These are phyloP conservation scores for Phrynosoma platyrhinos DNA, from an alignment of 2,113 vertebrate species.

Conservation along the genomic window DNA sequence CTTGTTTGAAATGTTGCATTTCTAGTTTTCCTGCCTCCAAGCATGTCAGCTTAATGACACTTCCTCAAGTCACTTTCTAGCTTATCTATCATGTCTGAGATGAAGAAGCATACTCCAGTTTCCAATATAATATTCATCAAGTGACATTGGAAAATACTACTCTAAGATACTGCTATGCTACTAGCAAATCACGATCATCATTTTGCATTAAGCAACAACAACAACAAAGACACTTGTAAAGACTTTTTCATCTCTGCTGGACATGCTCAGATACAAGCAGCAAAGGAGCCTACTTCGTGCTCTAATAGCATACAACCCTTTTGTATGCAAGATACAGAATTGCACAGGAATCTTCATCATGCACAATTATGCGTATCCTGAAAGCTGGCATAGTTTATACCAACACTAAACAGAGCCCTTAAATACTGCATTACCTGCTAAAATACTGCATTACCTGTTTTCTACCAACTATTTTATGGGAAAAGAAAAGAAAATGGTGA, in stretches of 20 bases:
- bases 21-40: not conserved
- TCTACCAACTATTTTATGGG: not conserved
- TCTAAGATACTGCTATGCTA: not conserved
- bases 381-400: not conserved
- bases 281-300: not conserved
- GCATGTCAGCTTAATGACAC: slow-evolving; percentile 22
- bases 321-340: not conserved
- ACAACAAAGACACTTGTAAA: not conserved
- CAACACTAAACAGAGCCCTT: not conserved
- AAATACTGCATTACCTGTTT: not conserved
- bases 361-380: not conserved
- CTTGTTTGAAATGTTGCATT: slow-evolving; percentile 13
- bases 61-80: slow-evolving; percentile 18
- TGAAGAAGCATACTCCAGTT: slow-evolving; percentile 14
- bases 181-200: not conserved
- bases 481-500: not conserved
- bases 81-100: slow-evolving; percentile 28
- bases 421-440: not conserved
- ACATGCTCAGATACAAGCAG: not conserved
- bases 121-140: slow-evolving; percentile 12
- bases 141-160: not conserved
- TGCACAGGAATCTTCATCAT: not conserved
- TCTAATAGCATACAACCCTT: not conserved
- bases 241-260: not conserved
- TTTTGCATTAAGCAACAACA: not conserved